Evolutionary conservation across 2,797 vertebrate species (phyloP).

Genomic region (Cottoperca gobio): DNA sequence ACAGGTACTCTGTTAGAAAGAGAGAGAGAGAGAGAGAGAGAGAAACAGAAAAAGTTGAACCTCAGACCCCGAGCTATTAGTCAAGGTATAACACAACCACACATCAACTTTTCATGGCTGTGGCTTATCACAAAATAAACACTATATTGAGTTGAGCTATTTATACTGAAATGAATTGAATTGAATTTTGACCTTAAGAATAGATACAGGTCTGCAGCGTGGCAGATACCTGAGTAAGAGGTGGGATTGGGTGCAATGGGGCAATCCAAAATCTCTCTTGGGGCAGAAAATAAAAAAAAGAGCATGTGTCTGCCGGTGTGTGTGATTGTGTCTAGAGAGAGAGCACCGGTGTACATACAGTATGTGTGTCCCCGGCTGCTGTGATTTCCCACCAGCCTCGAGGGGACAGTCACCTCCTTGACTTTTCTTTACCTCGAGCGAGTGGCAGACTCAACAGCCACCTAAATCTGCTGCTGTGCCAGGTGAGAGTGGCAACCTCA

Average conservation of each 20-base stretch:
- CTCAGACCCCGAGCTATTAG: conserved; percentile 53
- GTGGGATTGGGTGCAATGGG: conserved; percentile 33
- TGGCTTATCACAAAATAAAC: conserved; percentile 49
- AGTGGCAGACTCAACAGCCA: conserved; percentile 51
- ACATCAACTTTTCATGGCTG: conserved; percentile 39
- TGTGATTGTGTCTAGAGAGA: conserved; percentile 34
- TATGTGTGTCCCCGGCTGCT: conserved; percentile 38
- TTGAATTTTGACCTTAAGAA: conserved; percentile 54
- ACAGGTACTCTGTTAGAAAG: conserved; percentile 42
- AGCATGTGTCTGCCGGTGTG: conserved; percentile 21
- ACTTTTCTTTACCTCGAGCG: conserved; percentile 58
- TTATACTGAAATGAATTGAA: conserved; percentile 41
- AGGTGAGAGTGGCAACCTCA: conserved; percentile 69
- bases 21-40: conserved; percentile 6
- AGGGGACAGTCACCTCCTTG: conserved; percentile 60
- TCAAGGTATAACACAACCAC: conserved; percentile 55
- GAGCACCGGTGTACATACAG: background rate
- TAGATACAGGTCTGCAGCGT: conserved; percentile 29
- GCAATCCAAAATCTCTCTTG: conserved; percentile 50
- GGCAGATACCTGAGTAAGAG: background rate
- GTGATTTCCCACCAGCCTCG: conserved; percentile 54
- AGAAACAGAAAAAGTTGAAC: conserved; percentile 33
- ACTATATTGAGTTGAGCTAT: conserved; percentile 21
- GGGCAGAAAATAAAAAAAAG: conserved; percentile 16
- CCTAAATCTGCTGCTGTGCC: conserved; percentile 62